Base-by-base conservation (phyloP, 2,797 vertebrate genomes). In the Catharus ustulatus region DNA sequence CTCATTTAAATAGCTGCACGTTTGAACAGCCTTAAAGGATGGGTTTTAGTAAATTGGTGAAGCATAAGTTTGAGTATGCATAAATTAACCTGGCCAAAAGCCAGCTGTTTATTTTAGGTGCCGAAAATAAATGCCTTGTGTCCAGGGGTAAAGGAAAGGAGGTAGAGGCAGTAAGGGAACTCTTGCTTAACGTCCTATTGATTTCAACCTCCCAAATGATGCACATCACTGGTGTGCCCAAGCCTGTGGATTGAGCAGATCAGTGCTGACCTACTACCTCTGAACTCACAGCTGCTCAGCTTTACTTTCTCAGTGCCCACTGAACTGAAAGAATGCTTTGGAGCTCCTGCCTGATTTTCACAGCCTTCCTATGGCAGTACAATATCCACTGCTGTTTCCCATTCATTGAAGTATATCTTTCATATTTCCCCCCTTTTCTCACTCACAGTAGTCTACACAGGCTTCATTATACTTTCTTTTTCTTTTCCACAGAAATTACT, bases 1-100 rank as follows among this genome's bases (percentile, higher is more conserved):
- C 76, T 96, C 93, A 94, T 95, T 97, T 95, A 95, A 97, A 92
- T 72, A 97, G 86, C 85, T 96, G 93, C 63, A 62, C 45, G 23
- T 89, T 94, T 87, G 84, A 95, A 92, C 29, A 72, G 63, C 32
- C 84, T 89, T 95, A 91, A 97, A 95, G 71, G 87, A 96, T 80
- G 49, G 67, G n/a, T 22, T 93, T 96, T 91, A 94, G 94, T 89
- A 91, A 97, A 94, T 69, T 92, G n/a, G 75, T 79, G 84, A 97
- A 96, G 91, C 93, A 40, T 75, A 96, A 79, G 43, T 96, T 93
- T 79, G 84, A 2, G 3, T 67, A 74, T 86, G 62, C 62, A 89
- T 88, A 93, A 95, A 96, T 96, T 96, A 97, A 96, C 71, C 68
- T 93, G 67, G 82, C 87, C 40, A 67, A 87, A 93, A 83, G 66